Evolutionary conservation across 2,113 vertebrate genomes (phyloP).

Genomic region (Drymodes brunneopygia): DNA sequence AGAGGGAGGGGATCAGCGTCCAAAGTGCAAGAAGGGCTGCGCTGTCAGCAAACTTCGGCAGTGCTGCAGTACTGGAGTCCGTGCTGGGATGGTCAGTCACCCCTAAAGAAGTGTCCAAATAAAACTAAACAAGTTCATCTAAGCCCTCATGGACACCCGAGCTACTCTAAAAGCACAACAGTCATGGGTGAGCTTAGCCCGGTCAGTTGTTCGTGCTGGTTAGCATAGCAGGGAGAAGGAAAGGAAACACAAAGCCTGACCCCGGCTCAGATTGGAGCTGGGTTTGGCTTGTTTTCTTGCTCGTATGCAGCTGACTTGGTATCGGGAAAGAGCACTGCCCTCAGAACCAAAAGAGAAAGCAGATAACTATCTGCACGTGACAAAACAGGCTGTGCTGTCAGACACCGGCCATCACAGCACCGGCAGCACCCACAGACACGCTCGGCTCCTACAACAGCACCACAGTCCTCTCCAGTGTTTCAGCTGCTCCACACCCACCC

Average conservation of each 20-base stretch:
- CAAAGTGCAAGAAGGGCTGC: background rate
- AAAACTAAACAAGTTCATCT: background rate
- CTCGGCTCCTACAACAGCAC: background rate
- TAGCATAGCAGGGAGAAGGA: background rate
- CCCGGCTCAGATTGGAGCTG: rapidly evolving
- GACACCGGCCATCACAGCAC: rapidly evolving
- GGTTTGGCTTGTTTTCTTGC: background rate
- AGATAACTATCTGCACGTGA: background rate
- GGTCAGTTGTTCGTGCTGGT: rapidly evolving
- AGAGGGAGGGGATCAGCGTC: rapidly evolving
- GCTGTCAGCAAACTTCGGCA: rapidly evolving
- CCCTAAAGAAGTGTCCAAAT: background rate
- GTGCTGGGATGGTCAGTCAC: background rate
- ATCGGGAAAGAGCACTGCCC: background rate
- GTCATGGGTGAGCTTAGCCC: background rate
- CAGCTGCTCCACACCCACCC: background rate
- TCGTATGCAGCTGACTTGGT: background rate
- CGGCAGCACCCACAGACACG: rapidly evolving
- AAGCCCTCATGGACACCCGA: background rate
- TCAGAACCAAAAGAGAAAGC: conserved; percentile 27
- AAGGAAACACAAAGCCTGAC: background rate
- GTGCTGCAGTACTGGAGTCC: rapidly evolving
- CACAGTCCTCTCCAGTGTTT: background rate
- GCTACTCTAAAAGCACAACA: background rate
- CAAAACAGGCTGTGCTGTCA: background rate